Evolutionary conservation across 2,797 vertebrate species (phyloP).

Genomic region (Gambusia yucatana): DNA sequence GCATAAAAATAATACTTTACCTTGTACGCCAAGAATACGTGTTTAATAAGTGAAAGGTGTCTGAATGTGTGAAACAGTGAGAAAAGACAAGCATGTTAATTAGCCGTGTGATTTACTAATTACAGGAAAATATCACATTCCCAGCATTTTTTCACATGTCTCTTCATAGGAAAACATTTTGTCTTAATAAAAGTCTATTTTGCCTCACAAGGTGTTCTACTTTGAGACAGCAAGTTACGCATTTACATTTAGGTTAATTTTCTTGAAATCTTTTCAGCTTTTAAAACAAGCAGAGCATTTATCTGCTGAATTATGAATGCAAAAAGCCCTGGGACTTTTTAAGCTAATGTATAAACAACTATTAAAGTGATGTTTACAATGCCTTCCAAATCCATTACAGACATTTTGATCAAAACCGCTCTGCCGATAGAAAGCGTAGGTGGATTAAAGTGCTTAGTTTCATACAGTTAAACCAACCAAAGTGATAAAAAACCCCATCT

Average conservation of each 20-base stretch:
- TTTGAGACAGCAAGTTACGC: not conserved
- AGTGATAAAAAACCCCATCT: not conserved
- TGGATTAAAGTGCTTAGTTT: conserved; percentile 45
- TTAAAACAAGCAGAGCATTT: conserved; percentile 33
- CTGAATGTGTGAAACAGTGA: not conserved
- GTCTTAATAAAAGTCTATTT: not conserved
- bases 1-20: not conserved
- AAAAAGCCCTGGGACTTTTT: conserved; percentile 8
- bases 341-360: conserved; percentile 14
- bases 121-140: not conserved
- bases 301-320: not conserved
- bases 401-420: conserved; percentile 20
- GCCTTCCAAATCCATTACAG: conserved; percentile 5
- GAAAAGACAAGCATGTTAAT: not conserved
- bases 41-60: not conserved
- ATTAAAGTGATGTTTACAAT: conserved; percentile 10
- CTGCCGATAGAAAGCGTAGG: conserved; percentile 15
- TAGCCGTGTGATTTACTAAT: not conserved
- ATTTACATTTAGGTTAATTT: not conserved
- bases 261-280: conserved; percentile 26
- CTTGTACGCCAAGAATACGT: not conserved
- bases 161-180: not conserved
- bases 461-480: conserved; percentile 38
- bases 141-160: not conserved
- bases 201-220: not conserved